These are phyloP conservation scores for Cynopterus sphinx DNA, from an alignment of 2,797 vertebrate species.

Conservation along the genomic window DNA sequence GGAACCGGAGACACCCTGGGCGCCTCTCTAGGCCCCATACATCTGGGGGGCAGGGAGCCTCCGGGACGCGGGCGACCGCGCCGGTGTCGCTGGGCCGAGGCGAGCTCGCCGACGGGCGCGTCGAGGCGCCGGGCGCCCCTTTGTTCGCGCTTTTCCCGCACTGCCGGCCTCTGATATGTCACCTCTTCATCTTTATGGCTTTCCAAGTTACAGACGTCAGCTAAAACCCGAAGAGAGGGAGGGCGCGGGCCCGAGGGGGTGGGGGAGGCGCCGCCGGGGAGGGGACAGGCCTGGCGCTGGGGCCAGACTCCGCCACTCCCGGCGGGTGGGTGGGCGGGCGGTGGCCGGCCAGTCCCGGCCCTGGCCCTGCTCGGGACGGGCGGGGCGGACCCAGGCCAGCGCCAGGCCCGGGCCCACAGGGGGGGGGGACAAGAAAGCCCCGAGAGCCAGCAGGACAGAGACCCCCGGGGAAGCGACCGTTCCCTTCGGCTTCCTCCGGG, in stretches of 20 bases:
- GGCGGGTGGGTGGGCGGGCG: fast-evolving
- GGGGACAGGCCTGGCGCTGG: not conserved
- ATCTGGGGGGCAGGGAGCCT: slow-evolving; percentile 51
- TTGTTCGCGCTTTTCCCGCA: slow-evolving; percentile 59
- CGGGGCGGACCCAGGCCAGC: not conserved
- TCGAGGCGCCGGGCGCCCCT: slow-evolving; percentile 57
- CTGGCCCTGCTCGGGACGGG: fast-evolving
- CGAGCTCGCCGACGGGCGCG: not conserved
- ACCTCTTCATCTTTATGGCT: slow-evolving; percentile 75
- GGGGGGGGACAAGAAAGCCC: not conserved
- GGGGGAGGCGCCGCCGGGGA: fast-evolving
- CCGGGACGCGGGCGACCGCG: too few relatives aligned
- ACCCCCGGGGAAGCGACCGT: fast-evolving
- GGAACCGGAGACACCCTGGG: not conserved
- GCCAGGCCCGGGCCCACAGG: fast-evolving
- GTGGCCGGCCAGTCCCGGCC: not conserved
- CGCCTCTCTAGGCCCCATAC: slow-evolving; percentile 50
- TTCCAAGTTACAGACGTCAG: slow-evolving; percentile 65
- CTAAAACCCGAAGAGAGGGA: not conserved
- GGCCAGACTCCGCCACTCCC: fast-evolving
- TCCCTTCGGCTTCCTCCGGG: fast-evolving
- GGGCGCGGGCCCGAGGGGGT: too few relatives aligned
- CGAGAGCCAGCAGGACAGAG: not conserved
- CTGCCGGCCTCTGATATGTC: slow-evolving; percentile 63
- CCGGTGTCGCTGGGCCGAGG: slow-evolving; percentile 62